Evolutionary conservation across 2,113 vertebrate genomes (phyloP), one percentile per base, ranked within the genome.

Genomic region (Ramphastos sulfuratus): DNA sequence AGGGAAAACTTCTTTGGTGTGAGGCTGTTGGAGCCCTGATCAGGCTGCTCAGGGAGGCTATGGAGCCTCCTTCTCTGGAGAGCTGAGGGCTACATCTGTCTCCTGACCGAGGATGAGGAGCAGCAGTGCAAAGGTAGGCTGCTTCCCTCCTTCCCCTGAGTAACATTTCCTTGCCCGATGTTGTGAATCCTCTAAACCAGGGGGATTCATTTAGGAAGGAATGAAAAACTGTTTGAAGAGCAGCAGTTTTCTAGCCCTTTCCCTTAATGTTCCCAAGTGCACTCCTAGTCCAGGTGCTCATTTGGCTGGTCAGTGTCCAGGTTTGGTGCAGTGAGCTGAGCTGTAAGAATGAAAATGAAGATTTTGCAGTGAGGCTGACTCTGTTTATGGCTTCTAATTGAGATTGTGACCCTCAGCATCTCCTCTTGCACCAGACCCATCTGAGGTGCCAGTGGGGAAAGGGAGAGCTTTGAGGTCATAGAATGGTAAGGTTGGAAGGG

Each of bases 301-400:
- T 5, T 31, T 2, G 52, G 44, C 9, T 2, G 30, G 28, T 37
- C 46, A 7, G 48, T 0, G 13, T 42, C 23, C 37, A 9, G 60
- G 46, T 15, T 58, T 7, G 23, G 25, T 30, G 87, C 30, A 0
- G 39, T 1, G 16, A 33, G 54, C 7, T 54, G 17, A 0, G 63
- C 5, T 4, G 16, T 5, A 30, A 31, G 9, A 27, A 18, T 0
- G 7, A 12, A 55, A 30, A 15, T 0, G 0, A 58, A 39, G 61
- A 28, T 28, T 84, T 56, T 64, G 18, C 31, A 5, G 30, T 0
- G 0, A 20, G 39, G 3, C 39, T 52, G 60, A 4, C 12, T 88
- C 63, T 9, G 17, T 28, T 39, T 73, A 1, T 13, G 44, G 39
- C 48, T 58, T 54, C 55, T 15, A 31, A 19, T 13, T 1, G 1